Conservation (phyloP, 1,140 invertebrate genomes). For the Nasonia longicornis region DNA sequence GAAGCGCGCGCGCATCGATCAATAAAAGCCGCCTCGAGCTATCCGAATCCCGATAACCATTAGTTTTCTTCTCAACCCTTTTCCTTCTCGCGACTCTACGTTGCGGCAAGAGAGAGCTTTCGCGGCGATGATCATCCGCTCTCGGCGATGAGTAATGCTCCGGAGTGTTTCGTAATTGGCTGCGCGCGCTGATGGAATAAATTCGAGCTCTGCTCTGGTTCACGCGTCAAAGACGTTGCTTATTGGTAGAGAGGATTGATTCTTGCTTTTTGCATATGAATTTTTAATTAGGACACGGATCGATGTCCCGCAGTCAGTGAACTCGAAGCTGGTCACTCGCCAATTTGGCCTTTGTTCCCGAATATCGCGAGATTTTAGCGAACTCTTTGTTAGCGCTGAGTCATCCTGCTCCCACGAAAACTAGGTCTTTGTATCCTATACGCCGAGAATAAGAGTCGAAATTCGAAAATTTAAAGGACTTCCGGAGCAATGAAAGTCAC, state of each 20-base stretch:
- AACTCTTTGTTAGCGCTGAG: neutral
- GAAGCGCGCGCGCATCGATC: conserved; percentile 1
- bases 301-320: neutral
- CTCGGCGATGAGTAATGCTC: neutral
- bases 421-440: neutral
- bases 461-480: neutral
- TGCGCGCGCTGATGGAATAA: neutral
- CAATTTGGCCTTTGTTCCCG: neutral
- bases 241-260: no score
- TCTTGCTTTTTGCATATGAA: no score
- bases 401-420: neutral
- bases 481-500: neutral
- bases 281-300: no score
- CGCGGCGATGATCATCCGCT: neutral
- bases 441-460: neutral
- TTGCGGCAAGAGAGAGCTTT: neutral
- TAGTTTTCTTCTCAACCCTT: neutral
- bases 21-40: neutral
- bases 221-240: neutral
- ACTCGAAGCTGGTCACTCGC: neutral
- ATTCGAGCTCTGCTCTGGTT: neutral
- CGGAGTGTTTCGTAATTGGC: neutral
- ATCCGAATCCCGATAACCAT: neutral
- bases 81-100: neutral
- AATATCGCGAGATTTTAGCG: neutral